Percentiles rank a stretch among this genome's conserved stretches.
phyloP scores from a whole-genome alignment of 2,113 vertebrate species.

The Embiotoca jacksoni region DNA sequence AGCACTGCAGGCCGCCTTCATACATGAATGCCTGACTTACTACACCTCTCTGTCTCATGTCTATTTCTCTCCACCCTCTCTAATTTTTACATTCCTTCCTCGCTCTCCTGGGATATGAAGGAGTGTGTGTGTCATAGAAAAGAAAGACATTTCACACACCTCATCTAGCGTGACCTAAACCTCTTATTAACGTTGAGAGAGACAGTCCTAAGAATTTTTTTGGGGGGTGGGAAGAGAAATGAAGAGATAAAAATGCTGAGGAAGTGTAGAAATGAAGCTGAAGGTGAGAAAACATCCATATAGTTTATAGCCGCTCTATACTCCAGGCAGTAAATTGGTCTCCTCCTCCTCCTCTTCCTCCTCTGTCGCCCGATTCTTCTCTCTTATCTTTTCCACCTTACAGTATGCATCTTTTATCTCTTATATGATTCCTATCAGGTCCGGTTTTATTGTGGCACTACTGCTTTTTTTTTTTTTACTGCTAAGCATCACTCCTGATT shows the following conservation, averaged over 20 bases:
- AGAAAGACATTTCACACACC: conserved; percentile 58
- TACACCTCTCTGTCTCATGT: conserved; percentile 15
- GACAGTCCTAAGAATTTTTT: conserved; percentile 26
- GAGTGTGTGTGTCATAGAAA: conserved; percentile 16
- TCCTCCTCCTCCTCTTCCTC: conserved; percentile 6
- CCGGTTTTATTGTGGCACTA: not conserved
- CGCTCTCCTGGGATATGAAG: conserved; percentile 12
- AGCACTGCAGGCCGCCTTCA: conserved; percentile 32
- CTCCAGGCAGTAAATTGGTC: not conserved
- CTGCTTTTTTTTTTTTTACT: conserved; percentile 35
- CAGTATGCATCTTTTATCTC: conserved; percentile 30
- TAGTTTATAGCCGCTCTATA: conserved; percentile 24
- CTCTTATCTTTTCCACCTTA: conserved; percentile 16
- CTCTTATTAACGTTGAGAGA: conserved; percentile 31
- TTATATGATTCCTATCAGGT: conserved; percentile 29
- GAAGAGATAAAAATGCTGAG: conserved; percentile 3
- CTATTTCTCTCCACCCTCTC: conserved; percentile 9
- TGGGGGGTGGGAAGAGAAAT: not conserved
- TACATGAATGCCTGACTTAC: not conserved
- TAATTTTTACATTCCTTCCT: conserved; percentile 26
- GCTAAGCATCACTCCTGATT: conserved; percentile 1
- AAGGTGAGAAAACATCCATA: not conserved
- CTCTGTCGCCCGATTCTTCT: not conserved
- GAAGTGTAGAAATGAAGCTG: not conserved
- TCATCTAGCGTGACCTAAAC: conserved; percentile 68